These are phyloP conservation scores for Troides oblongomaculatus DNA, from an alignment of 2,888 invertebrate genomes.

Conservation along the genomic window DNA sequence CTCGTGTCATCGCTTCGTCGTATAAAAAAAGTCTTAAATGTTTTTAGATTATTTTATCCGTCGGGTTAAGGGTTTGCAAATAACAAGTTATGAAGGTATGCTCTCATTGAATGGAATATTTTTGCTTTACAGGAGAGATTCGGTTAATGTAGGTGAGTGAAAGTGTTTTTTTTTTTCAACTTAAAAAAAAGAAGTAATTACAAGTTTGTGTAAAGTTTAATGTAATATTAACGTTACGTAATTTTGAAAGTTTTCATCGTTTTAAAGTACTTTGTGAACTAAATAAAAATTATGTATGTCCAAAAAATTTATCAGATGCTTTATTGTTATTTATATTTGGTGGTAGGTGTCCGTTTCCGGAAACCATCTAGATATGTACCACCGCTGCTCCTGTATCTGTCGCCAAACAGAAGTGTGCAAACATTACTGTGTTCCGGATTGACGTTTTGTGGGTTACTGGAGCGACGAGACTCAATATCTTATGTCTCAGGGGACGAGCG, in stretches of 20 bases:
- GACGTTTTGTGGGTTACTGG: no score
- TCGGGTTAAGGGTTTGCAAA: neutral
- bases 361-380: no score
- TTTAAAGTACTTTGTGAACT: neutral
- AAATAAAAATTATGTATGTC: neutral
- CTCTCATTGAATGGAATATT: no score
- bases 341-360: no score
- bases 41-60: no score
- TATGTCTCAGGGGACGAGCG: no score
- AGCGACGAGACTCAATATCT: no score
- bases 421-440: no score
- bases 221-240: neutral
- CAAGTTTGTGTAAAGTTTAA: neutral
- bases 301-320: neutral
- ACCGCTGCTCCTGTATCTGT: no score
- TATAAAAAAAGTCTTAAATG: no score
- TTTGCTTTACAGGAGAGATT: neutral
- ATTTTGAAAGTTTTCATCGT: neutral
- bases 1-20: no score
- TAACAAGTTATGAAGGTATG: neutral
- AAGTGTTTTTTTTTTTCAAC: neutral
- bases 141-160: neutral
- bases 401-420: no score
- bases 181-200: neutral
- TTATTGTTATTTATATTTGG: neutral